Conservation (phyloP, 1,140 invertebrate genomes). For the Rhizoglyphus robini region DNA sequence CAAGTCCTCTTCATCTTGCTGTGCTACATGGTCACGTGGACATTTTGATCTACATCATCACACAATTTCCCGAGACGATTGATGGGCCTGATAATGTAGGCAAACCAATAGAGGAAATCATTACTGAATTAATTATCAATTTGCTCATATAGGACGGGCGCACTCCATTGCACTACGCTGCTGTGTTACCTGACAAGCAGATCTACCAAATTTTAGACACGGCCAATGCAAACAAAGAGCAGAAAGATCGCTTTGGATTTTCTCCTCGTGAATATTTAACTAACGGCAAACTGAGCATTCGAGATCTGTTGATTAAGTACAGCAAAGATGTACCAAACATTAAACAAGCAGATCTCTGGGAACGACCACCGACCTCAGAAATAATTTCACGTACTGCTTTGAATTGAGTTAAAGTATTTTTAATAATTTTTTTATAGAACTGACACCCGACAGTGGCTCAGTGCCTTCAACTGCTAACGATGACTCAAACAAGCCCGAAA, state of each 20-base stretch:
- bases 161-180: slow-evolving; percentile 77
- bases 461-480: background rate
- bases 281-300: slow-evolving; percentile 29
- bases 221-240: slow-evolving; percentile 63
- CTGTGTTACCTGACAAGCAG: slow-evolving; percentile 59
- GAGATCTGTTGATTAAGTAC: slow-evolving; percentile 27
- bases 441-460: slow-evolving; percentile 3
- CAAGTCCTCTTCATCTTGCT: slow-evolving; percentile 81
- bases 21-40: slow-evolving; percentile 84
- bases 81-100: slow-evolving; percentile 59
- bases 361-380: slow-evolving; percentile 27
- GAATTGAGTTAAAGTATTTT: slow-evolving; percentile 10
- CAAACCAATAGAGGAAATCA: slow-evolving; percentile 22
- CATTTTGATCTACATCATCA: slow-evolving; percentile 46
- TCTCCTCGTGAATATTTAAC: slow-evolving; percentile 55
- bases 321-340: slow-evolving; percentile 15
- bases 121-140: background rate
- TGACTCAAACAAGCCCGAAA: background rate
- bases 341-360: slow-evolving; percentile 25
- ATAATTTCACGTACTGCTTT: slow-evolving; percentile 27
- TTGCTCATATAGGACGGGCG: slow-evolving; percentile 47
- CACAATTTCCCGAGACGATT: slow-evolving; percentile 39
- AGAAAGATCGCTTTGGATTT: slow-evolving; percentile 62
- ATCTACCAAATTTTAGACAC: slow-evolving; percentile 72
- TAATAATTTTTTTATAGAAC: slow-evolving; percentile 13